Evolutionary conservation across 2,888 invertebrate species (phyloP).

Genomic region (Cryptus viduatorius): DNA sequence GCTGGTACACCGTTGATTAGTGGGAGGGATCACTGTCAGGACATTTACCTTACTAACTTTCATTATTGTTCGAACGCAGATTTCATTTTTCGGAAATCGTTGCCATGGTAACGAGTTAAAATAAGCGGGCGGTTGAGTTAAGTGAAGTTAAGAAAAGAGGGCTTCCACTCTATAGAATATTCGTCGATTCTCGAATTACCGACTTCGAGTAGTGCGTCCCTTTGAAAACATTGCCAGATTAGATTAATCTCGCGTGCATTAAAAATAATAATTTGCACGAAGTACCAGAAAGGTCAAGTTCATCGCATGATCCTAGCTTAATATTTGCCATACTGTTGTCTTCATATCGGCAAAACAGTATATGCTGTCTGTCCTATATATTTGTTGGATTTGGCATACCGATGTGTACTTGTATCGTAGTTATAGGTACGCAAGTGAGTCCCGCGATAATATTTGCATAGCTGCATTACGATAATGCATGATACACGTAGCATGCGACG

Average conservation of each 20-base stretch:
- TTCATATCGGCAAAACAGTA: background rate
- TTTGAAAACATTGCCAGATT: background rate
- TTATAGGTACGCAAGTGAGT: background rate
- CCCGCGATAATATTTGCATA: constrained; percentile 74
- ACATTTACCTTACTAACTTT: no score
- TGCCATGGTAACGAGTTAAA: no score
- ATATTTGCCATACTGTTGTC: constrained; percentile 8
- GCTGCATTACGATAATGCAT: constrained; percentile 65
- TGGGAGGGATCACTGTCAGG: no score
- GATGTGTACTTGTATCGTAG: constrained; percentile 13
- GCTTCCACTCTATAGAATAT: no score
- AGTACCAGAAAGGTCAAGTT: background rate
- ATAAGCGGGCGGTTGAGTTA: no score
- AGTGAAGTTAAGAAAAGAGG: no score
- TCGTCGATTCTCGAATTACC: background rate
- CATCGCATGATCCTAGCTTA: background rate
- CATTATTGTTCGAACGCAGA: no score
- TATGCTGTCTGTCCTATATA: background rate
- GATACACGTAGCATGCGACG: constrained; percentile 56
- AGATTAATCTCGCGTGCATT: background rate
- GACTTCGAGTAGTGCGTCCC: background rate
- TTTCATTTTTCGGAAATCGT: no score
- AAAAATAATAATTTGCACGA: background rate
- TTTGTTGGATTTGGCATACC: constrained; percentile 8
- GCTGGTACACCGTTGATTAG: no score